Conservation (phyloP, 2,797 vertebrate species). For the Leptoclinus maculatus region DNA sequence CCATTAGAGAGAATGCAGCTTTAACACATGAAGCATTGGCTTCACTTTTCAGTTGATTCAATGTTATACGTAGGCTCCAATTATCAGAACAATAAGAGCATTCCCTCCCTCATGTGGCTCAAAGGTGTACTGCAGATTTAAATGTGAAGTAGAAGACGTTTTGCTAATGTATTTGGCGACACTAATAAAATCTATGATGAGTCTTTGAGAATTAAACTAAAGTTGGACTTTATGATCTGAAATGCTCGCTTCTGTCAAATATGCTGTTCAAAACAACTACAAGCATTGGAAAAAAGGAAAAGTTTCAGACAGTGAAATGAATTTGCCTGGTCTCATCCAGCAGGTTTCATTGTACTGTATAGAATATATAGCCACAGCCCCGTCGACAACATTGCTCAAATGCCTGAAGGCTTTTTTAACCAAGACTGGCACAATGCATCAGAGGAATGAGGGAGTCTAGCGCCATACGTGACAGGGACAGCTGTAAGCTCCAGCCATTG, state of each 20-base stretch:
- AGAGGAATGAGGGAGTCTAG: conserved; percentile 72
- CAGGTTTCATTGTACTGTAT: conserved; percentile 26
- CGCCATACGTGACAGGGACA: conserved; percentile 78
- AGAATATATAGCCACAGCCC: conserved; percentile 40
- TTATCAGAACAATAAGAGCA: neutral
- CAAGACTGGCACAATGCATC: conserved; percentile 67
- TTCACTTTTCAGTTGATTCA: neutral
- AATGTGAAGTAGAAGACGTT: neutral
- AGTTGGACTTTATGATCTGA: neutral
- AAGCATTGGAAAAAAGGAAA: neutral
- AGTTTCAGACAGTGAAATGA: neutral
- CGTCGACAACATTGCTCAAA: conserved; percentile 63
- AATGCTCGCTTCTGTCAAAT: neutral
- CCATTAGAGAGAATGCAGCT: neutral
- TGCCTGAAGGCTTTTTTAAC: conserved; percentile 55
- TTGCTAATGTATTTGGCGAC: too few species aligned
- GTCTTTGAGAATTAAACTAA: neutral
- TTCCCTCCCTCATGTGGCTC: neutral
- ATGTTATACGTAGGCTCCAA: neutral
- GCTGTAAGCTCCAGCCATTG: conserved; percentile 80
- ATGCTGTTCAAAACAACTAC: neutral
- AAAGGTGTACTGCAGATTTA: neutral
- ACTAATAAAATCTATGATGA: too few species aligned
- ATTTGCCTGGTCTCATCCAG: conserved; percentile 5
- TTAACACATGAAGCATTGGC: neutral